Conservation (phyloP, 2,888 invertebrate species). For the Drymonia ruficornis region DNA sequence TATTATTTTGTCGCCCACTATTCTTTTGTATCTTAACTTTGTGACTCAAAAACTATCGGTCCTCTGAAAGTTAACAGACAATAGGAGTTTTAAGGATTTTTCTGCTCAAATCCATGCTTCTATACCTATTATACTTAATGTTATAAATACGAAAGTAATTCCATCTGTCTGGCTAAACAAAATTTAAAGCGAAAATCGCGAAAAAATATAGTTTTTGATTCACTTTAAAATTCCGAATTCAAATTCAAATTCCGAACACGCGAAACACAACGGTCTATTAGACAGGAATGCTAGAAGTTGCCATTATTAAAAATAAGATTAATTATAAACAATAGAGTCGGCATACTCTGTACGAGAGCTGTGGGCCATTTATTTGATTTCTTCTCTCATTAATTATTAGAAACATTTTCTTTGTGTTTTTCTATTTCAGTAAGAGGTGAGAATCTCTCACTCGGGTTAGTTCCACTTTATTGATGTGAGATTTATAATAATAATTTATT, state of each 20-base stretch:
- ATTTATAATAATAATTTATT: neutral
- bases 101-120: too few relatives aligned
- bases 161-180: too few relatives aligned
- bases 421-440: neutral
- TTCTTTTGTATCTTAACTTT: too few relatives aligned
- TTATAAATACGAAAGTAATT: too few relatives aligned
- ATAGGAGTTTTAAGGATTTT: too few relatives aligned
- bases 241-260: neutral
- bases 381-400: conserved; percentile 6
- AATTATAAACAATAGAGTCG: neutral
- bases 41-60: too few relatives aligned
- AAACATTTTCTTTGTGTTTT: conserved; percentile 1
- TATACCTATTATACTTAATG: too few relatives aligned
- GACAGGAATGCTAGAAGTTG: conserved; percentile 4
- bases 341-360: neutral
- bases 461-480: neutral
- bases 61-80: too few relatives aligned
- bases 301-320: conserved; percentile 3
- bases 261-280: neutral
- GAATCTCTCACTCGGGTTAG: neutral
- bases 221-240: too few relatives aligned
- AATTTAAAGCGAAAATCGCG: too few relatives aligned
- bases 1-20: too few relatives aligned
- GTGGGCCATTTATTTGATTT: conserved; percentile 4
- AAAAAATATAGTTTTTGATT: neutral